Percentiles rank a stretch among this genome's conserved stretches.
phyloP scores from a whole-genome alignment of 2,888 invertebrate species.

The Eupithecia centaureata region DNA sequence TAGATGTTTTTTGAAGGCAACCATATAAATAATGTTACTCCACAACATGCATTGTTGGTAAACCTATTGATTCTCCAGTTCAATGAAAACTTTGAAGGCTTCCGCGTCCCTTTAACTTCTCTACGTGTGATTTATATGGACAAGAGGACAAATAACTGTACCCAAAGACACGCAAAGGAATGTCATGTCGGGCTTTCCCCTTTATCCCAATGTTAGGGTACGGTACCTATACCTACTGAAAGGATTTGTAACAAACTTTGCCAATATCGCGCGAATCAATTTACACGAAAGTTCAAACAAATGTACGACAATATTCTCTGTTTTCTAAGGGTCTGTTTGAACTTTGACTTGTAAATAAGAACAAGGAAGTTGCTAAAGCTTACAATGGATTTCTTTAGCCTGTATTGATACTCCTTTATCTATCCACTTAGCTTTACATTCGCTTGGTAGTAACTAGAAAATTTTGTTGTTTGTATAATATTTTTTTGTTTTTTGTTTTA shows the following conservation, averaged over 20 bases:
- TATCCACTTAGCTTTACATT: too few relatives aligned
- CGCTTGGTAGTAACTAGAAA: too few relatives aligned
- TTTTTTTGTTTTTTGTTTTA: too few relatives aligned
- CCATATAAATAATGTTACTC: neutral
- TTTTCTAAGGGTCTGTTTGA: constrained; percentile 25
- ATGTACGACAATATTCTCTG: constrained; percentile 44
- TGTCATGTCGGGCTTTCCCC: constrained; percentile 58
- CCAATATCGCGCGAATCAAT: constrained; percentile 70
- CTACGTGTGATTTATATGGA: constrained; percentile 51
- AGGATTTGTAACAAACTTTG: constrained; percentile 71
- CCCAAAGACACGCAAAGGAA: constrained; percentile 47
- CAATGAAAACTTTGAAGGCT: constrained; percentile 32
- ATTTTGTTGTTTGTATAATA: too few relatives aligned
- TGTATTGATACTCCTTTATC: neutral
- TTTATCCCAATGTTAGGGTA: constrained; percentile 48
- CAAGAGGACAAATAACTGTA: constrained; percentile 55
- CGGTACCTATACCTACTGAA: constrained; percentile 48
- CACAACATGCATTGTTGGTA: constrained; percentile 6
- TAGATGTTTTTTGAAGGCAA: neutral
- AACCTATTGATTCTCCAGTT: constrained; percentile 12
- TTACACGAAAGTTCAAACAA: constrained; percentile 61
- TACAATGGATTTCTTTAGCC: neutral
- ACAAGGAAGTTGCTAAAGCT: constrained; percentile 13
- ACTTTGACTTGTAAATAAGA: constrained; percentile 37
- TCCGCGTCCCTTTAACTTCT: constrained; percentile 29